Evolutionary conservation across 2,113 vertebrate genomes (phyloP), one percentile per base, ranked within the genome.

Genomic region (Micromys minutus): DNA sequence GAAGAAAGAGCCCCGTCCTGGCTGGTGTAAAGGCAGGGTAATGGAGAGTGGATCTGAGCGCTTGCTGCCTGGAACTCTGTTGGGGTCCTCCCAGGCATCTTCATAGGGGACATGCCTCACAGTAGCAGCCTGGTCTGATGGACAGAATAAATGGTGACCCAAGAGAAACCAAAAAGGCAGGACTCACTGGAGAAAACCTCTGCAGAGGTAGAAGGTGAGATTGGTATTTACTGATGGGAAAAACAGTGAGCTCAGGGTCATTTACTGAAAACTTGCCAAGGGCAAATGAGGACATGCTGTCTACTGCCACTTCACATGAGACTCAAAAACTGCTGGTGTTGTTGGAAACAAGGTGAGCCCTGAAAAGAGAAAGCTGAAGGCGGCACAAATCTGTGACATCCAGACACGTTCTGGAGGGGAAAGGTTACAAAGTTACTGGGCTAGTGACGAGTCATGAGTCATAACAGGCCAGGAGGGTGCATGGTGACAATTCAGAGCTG

Each of bases 361-460:
- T 26, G 42, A 83, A 79, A 90, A 91, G 69, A 94, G 57, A 94
- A 92, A 83, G 72, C 71, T 24, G 39, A 85, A 39, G 26, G 17
- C 9, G 24, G 42, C 17, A 65, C 31, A 57, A 90, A 81, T 47
- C n/a, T 61, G 17, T 15, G 36, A n/a, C 65, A 47, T 34, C 36
- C 47, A 86, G n/a, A 55, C 39, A 67, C 47, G 10, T 76, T 93
- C 85, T 81, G 36, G 71, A 50, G 71, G 50, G 59, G 76, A 86
- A 88, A 85, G 81, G 13, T 61, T 75, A 90, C 45, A 34, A 52
- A 39, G 12, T 47, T 19, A 29, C 71, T 92, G 36, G 91, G 45
- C 57, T 61, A 59, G 34, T 65, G 57, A 84, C 67, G 36, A 16
- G 55, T 65, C 67, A 61, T 69, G 65, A 94, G 34, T 77, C 63